These are phyloP conservation scores for Drosophila sordidula DNA, from an alignment of 2,888 invertebrate species.

Conservation along the genomic window DNA sequence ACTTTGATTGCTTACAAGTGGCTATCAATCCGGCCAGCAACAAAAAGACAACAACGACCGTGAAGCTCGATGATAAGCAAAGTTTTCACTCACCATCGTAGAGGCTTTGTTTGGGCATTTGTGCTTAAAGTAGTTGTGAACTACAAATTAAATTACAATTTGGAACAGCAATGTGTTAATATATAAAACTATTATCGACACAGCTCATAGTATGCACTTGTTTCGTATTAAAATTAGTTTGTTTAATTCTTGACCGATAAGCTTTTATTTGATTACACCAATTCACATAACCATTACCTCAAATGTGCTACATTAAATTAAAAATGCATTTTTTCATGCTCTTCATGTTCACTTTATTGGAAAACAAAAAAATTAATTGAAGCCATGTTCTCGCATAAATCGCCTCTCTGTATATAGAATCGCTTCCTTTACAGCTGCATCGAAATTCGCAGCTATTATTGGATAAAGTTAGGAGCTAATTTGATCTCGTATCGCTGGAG, in stretches of 20 bases:
- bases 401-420: neutral
- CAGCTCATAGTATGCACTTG: too few species aligned
- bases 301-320: neutral
- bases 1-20: slow-evolving; percentile 62
- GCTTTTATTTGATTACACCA: too few species aligned
- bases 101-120: neutral
- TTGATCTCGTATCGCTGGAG: slow-evolving; percentile 33
- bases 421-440: slow-evolving; percentile 19
- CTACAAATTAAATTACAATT: neutral
- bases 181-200: neutral
- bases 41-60: slow-evolving; percentile 29
- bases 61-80: slow-evolving; percentile 45
- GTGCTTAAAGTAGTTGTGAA: neutral
- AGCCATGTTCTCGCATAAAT: neutral
- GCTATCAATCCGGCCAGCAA: slow-evolving; percentile 24
- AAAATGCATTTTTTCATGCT: neutral
- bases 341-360: slow-evolving; percentile 1
- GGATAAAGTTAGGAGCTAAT: slow-evolving; percentile 37
- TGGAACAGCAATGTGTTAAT: neutral
- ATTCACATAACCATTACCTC: too few species aligned
- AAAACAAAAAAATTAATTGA: neutral
- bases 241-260: too few species aligned
- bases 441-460: slow-evolving; percentile 30
- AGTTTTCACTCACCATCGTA: neutral
- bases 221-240: neutral